Evolutionary conservation across 2,797 vertebrate species (phyloP).

Genomic region (Philypnodon macrostomus): DNA sequence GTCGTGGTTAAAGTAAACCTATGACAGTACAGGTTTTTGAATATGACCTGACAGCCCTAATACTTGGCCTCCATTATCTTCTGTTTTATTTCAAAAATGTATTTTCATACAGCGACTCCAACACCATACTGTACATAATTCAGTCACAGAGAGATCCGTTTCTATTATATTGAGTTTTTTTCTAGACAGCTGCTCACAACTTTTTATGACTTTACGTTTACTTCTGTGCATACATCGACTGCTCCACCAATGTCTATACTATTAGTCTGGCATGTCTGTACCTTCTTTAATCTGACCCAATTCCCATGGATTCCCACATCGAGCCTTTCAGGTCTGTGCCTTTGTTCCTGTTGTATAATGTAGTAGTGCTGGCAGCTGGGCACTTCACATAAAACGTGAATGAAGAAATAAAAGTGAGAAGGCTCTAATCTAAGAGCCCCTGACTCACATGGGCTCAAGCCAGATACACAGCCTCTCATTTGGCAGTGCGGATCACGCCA

Average conservation of each 20-base stretch:
- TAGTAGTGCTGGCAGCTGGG: constrained; percentile 27
- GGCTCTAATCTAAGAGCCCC: constrained; percentile 38
- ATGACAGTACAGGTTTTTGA: too few relatives aligned
- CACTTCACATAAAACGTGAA: constrained; percentile 36
- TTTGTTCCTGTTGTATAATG: constrained; percentile 39
- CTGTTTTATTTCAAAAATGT: too few relatives aligned
- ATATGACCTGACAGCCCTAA: too few relatives aligned
- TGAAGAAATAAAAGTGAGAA: constrained; percentile 41
- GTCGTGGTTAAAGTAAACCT: background rate
- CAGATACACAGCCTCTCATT: constrained; percentile 34
- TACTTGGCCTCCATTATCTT: too few relatives aligned
- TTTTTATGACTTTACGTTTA: too few relatives aligned
- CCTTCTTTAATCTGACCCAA: constrained; percentile 46
- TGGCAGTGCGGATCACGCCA: constrained; percentile 35
- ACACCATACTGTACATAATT: too few relatives aligned
- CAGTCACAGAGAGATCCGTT: too few relatives aligned
- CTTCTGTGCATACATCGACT: background rate
- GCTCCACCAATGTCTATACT: constrained; percentile 23
- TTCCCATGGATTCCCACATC: constrained; percentile 50
- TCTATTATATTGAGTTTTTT: too few relatives aligned
- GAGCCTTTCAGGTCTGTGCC: constrained; percentile 33
- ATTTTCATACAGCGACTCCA: too few relatives aligned
- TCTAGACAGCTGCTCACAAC: too few relatives aligned
- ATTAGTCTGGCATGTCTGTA: constrained; percentile 32
- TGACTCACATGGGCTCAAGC: constrained; percentile 17